A percentile compares a stretch with the other conserved stretches of the same genome.
phyloP scores from a whole-genome alignment of 2,113 vertebrate species.

The Rhinopomastus cyanomelas region DNA sequence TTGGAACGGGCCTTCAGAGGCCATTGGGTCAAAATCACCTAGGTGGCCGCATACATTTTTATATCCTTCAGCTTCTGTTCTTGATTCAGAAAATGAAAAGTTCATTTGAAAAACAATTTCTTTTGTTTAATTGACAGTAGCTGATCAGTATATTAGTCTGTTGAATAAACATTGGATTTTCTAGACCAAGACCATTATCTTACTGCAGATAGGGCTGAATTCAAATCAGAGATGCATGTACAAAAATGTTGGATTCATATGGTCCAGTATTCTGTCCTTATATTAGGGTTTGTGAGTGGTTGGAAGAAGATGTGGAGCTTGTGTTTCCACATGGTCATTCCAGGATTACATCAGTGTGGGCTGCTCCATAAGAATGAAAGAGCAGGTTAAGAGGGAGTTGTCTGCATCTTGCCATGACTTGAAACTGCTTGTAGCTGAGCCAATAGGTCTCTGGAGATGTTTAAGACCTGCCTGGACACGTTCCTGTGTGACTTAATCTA shows the following conservation, averaged over 20 bases:
- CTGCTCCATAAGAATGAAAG: background rate
- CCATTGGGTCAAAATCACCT: too few species aligned
- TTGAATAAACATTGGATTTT: background rate
- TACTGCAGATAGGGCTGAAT: background rate
- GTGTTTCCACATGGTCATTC: background rate
- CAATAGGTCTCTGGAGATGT: too few species aligned
- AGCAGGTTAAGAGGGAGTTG: background rate
- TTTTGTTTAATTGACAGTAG: background rate
- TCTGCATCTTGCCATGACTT: rapidly evolving
- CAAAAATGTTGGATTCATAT: background rate
- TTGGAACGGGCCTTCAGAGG: too few species aligned
- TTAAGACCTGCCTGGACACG: too few species aligned
- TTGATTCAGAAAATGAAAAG: background rate
- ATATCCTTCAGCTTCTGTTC: background rate
- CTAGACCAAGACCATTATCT: background rate
- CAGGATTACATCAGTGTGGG: rapidly evolving
- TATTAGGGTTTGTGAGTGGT: background rate
- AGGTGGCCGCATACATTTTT: background rate
- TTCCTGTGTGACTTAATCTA: too few species aligned
- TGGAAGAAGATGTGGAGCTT: background rate
- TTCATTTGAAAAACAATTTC: background rate
- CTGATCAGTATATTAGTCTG: background rate
- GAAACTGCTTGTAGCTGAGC: background rate
- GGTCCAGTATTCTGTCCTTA: background rate
- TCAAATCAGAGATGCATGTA: background rate